Evolutionary conservation across 2,888 invertebrate genomes (phyloP), one percentile per base, ranked within the genome.

Genomic region (Brenthis ino): DNA sequence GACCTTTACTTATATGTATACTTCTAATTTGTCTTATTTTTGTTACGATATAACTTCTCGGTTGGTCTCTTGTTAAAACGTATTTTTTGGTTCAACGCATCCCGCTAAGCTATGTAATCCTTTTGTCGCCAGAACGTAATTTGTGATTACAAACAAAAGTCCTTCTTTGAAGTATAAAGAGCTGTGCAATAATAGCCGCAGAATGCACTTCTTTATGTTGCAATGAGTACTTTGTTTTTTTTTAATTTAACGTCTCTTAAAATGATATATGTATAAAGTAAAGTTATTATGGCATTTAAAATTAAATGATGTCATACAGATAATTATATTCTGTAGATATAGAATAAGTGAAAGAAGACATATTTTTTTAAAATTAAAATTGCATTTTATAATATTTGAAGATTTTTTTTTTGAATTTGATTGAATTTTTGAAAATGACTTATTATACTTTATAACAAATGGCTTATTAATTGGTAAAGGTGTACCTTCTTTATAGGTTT

Each of bases 11-110:
- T 51, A 0, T n/a, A 28, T 33, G 0, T 28, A 28, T 51, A 50
- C 33, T 37, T 61, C 20, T 50, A 28, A 20, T 63, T 54, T 5
- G 20, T 54, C 37, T 91, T 91, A 91, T 91, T 89, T 92, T 87
- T 86, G 83, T 84, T 81, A 71, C 77, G 75, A 75, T 73, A 69
- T 76, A 75, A 77, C 76, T 75, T 77, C 74, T 75, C 76, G 71
- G 24, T 75, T 74, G 73, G 69, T 72, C 75, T 68, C 72, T 68
- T 72, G 79, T 72, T 72, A 72, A 75, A 79, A 77, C 83, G 77
- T 77, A 80, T 85, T 86, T 86, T 88, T 89, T 87, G 84, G 82
- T 82, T 80, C 83, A 86, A 82, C 83, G 83, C 85, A 84, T 85
- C 84, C 86, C 86, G 83, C 79, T 86, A 82, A 80, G 79, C 77